Evolutionary conservation across 2,113 vertebrate species (phyloP).

Genomic region (Balaeniceps rex): DNA sequence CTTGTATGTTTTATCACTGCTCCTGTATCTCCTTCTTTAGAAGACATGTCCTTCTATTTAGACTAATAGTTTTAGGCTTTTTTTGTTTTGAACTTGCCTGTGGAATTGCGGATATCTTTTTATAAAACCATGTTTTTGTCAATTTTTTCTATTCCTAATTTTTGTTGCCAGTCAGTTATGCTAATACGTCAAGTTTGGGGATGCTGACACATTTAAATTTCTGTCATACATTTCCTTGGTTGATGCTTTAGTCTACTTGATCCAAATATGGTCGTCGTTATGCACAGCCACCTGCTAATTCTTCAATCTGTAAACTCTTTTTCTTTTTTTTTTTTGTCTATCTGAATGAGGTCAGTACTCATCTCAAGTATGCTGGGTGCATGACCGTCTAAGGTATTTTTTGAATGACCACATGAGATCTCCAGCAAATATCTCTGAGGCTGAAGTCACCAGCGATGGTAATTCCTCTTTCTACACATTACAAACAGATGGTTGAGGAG

Average conservation of each 20-base stretch:
- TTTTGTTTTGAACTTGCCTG: neutral
- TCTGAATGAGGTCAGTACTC: slow-evolving; percentile 19
- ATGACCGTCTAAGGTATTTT: slow-evolving; percentile 42
- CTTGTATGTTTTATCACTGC: neutral
- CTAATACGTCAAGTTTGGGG: neutral
- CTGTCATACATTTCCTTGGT: neutral
- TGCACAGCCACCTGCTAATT: slow-evolving; percentile 22
- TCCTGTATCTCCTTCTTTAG: neutral
- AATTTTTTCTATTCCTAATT: neutral
- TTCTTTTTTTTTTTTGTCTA: neutral
- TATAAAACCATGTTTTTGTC: neutral
- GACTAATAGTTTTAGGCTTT: neutral
- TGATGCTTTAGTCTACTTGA: neutral
- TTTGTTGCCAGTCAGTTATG: neutral
- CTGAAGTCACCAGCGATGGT: slow-evolving; percentile 44
- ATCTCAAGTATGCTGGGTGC: neutral
- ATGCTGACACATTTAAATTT: neutral
- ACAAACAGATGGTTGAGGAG: slow-evolving; percentile 58
- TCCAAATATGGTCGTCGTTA: neutral
- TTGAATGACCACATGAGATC: slow-evolving; percentile 36
- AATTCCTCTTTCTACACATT: slow-evolving; percentile 50
- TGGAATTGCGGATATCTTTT: neutral
- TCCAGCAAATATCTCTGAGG: slow-evolving; percentile 40
- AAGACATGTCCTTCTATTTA: neutral
- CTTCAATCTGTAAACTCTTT: neutral